Conservation (phyloP, 2,797 vertebrate genomes). For the Sebastes paucispinis region DNA sequence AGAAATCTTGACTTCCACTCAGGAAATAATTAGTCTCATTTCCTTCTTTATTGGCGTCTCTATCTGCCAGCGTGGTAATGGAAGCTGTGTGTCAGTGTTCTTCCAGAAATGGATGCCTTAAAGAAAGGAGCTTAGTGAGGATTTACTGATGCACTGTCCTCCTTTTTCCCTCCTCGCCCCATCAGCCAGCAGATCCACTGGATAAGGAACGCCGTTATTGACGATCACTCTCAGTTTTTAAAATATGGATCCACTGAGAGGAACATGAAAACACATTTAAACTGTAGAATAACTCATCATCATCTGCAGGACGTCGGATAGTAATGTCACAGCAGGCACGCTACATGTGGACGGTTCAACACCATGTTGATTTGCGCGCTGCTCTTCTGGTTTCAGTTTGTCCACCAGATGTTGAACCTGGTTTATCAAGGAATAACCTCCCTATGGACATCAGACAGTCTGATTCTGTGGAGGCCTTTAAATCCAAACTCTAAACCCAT, state of each 20-base stretch:
- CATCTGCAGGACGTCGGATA: too few species aligned
- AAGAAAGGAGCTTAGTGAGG: constrained; percentile 64
- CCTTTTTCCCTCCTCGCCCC: constrained; percentile 7
- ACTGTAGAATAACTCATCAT: too few species aligned
- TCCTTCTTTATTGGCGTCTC: constrained; percentile 55
- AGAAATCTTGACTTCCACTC: constrained; percentile 72
- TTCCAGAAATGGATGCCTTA: constrained; percentile 39
- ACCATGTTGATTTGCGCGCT: too few species aligned
- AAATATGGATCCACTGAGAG: not conserved
- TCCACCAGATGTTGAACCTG: too few species aligned
- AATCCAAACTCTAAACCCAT: too few species aligned
- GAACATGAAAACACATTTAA: too few species aligned
- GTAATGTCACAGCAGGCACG: too few species aligned
- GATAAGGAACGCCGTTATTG: not conserved
- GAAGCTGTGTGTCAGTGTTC: constrained; percentile 73
- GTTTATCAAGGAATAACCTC: too few species aligned
- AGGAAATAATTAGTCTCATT: constrained; percentile 78
- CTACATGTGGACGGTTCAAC: too few species aligned
- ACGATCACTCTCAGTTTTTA: not conserved
- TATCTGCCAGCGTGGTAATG: constrained; percentile 64
- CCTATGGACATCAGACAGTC: too few species aligned
- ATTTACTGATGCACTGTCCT: constrained; percentile 57
- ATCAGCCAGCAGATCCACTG: constrained; percentile 16
- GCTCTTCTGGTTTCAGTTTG: too few species aligned
- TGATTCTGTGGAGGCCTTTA: too few species aligned